Conservation (phyloP, 2,797 vertebrate species). For the Kryptolebias ocellatus region DNA sequence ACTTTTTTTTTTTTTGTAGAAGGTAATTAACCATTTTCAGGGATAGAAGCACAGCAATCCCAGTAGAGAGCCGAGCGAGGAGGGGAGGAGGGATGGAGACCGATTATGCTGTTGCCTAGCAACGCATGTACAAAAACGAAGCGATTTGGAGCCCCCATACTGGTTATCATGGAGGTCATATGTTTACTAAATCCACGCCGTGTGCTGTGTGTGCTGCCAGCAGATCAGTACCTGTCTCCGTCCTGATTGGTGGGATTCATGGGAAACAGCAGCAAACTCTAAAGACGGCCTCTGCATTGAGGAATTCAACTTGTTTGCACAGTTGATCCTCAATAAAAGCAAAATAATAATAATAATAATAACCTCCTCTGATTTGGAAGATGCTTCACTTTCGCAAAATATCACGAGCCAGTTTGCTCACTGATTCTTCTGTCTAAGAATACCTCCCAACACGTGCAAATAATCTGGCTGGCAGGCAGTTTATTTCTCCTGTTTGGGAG, state of each 20-base stretch:
- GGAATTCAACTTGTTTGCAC: conserved; percentile 40
- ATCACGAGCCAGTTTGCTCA: conserved; percentile 51
- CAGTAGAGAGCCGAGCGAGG: conserved; percentile 73
- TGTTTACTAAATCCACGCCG: conserved; percentile 74
- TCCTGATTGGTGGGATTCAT: conserved; percentile 9
- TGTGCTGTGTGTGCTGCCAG: conserved; percentile 60
- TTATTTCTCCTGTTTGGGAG: conserved; percentile 54
- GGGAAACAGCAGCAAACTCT: conserved; percentile 21
- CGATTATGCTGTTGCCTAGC: conserved; percentile 86
- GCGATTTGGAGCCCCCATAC: conserved; percentile 79
- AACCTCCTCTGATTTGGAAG: conserved; percentile 47
- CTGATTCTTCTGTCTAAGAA: conserved; percentile 54
- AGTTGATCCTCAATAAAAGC: conserved; percentile 55
- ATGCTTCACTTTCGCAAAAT: conserved; percentile 62
- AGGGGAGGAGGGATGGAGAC: conserved; percentile 69
- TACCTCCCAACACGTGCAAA: conserved; percentile 49
- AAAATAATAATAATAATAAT: conserved; percentile 43
- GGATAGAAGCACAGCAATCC: conserved; percentile 76
- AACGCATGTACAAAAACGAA: conserved; percentile 85
- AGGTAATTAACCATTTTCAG: conserved; percentile 82
- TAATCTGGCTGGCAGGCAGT: conserved; percentile 53
- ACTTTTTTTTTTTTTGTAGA: conserved; percentile 73
- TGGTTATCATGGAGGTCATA: conserved; percentile 80
- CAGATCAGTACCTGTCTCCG: conserved; percentile 43
- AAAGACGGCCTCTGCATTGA: too few relatives aligned